Evolutionary conservation across 2,888 invertebrate species (phyloP), one percentile per base, ranked within the genome.

Genomic region (Protophormia terraenovae): DNA sequence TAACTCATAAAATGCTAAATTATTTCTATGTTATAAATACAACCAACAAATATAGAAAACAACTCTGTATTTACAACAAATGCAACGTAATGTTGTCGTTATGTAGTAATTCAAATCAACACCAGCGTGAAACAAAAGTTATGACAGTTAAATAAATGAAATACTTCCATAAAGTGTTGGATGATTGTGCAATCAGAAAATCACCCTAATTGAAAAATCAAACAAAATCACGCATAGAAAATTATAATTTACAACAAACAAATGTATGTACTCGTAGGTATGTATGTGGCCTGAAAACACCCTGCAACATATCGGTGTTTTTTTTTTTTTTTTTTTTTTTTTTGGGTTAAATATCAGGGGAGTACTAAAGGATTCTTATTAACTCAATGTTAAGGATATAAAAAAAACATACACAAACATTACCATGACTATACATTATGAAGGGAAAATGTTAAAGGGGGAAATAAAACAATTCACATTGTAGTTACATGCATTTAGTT

Each of bases 191-290:
- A 84, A 83, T 86, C 81, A 75, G 72, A 78, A 86, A 87, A 86
- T 87, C 87, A 80, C 87, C 87, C 87, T 80, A 87, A 89, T 91
- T 90, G 89, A 90, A 87, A 91, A 90, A 91, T 90, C 91, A 91
- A 90, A 91, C 88, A 83, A 76, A 82, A 87, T 84, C 86, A 71
- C 84, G 87, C 88, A 88, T 79, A 84, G 83, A 84, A 76, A 86
- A 83, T 78, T 69, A 69, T 35, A 69, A 78, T 45, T 69, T 60
- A 38, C 75, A 72, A 78, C 58, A 82, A 79, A 81, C 76, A 72
- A 29, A 72, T 60, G n/a, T 62, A 60, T 1, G 8, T 19, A 24
- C 50, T 16, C 10, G 7, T n/a, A n/a, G n/a, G n/a, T n/a, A n/a
- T n/a, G n/a, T n/a, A n/a, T n/a, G n/a, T n/a, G n/a, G n/a, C n/a